Evolutionary conservation across 2,113 vertebrate species (phyloP).

Genomic region (Patagioenas fasciata): DNA sequence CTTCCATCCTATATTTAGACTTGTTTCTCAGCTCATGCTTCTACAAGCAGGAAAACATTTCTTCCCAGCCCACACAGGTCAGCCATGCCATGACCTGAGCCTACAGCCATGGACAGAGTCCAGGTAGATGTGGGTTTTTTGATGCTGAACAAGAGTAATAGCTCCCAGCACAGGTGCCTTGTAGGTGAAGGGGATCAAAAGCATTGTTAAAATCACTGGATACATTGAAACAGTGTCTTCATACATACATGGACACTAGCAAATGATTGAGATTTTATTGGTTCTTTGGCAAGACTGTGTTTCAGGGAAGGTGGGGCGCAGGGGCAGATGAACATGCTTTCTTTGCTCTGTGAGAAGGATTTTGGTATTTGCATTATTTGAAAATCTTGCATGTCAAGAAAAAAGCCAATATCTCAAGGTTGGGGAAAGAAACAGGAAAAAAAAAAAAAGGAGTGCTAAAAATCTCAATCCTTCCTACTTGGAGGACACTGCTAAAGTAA

Average conservation of each 20-base stretch:
- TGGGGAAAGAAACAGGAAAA: neutral
- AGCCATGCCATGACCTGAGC: neutral
- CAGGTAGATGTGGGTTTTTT: neutral
- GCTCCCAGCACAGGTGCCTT: neutral
- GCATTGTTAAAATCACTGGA: neutral
- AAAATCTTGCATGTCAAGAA: neutral
- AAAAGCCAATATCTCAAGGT: neutral
- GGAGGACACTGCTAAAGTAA: neutral
- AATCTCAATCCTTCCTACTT: neutral
- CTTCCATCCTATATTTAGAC: neutral
- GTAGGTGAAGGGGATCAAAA: neutral
- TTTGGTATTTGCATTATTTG: neutral
- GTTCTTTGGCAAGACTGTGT: neutral
- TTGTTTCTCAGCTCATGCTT: neutral
- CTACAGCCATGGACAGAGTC: too few species aligned
- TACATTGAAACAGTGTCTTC: neutral
- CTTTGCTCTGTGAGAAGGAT: neutral
- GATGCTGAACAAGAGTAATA: neutral
- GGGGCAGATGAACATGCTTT: neutral
- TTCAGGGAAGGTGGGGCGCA: accelerated
- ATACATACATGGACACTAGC: neutral
- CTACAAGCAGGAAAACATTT: neutral
- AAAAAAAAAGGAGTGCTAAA: neutral
- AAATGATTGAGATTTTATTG: neutral
- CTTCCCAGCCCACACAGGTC: neutral